phyloP scores from a whole-genome alignment of 2,888 invertebrate species.

The Pammene aurita region DNA sequence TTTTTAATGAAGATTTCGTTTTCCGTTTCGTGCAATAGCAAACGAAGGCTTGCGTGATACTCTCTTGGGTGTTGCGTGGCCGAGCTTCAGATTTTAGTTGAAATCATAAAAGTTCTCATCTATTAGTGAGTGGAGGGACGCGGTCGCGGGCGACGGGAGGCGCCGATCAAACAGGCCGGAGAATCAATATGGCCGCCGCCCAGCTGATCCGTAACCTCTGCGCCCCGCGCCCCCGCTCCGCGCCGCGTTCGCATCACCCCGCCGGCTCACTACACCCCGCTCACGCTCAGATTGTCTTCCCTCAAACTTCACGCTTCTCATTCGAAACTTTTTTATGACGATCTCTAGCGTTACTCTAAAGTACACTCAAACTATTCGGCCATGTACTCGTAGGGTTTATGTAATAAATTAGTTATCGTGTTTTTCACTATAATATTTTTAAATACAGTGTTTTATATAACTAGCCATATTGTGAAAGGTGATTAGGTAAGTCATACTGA shows the following conservation, averaged over 20 bases:
- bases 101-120: slow-evolving; percentile 83
- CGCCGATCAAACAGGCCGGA: slow-evolving; percentile 81
- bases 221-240: slow-evolving; percentile 58
- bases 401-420: not conserved
- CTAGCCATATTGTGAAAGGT: no score
- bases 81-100: slow-evolving; percentile 75
- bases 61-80: slow-evolving; percentile 41
- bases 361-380: slow-evolving; percentile 32
- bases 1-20: not conserved
- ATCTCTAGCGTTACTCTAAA: slow-evolving; percentile 32
- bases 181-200: slow-evolving; percentile 83
- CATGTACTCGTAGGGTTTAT: slow-evolving; percentile 11
- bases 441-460: no score
- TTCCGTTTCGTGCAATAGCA: slow-evolving; percentile 26
- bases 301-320: slow-evolving; percentile 71
- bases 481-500: no score
- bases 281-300: slow-evolving; percentile 54
- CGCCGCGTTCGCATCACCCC: slow-evolving; percentile 42
- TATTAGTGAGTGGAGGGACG: slow-evolving; percentile 64
- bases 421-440: no score
- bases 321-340: slow-evolving; percentile 45
- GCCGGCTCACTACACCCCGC: slow-evolving; percentile 45
- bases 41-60: slow-evolving; percentile 22
- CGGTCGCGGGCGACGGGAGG: slow-evolving; percentile 65
- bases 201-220: slow-evolving; percentile 82